These are phyloP conservation scores for Arge pagana DNA, from an alignment of 2,888 invertebrate genomes.

Conservation along the genomic window DNA sequence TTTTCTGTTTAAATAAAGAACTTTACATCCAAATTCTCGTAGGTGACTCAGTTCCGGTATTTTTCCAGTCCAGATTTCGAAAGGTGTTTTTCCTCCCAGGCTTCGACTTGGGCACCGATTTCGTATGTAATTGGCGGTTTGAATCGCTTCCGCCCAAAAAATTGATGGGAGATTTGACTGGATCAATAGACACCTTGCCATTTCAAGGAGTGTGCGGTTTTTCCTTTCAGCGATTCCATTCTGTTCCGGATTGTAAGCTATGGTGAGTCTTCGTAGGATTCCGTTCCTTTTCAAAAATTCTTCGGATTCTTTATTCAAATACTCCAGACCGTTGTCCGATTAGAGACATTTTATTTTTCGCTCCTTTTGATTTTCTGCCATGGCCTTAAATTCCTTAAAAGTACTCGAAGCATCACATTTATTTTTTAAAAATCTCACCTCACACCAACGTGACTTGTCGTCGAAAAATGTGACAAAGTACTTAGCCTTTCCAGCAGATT, in stretches of 20 bases:
- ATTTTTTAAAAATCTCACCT: conserved; percentile 46
- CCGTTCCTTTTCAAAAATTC: conserved; percentile 11
- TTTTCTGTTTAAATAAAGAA: too few species aligned
- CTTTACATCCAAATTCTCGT: conserved; percentile 48
- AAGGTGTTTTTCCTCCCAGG: conserved; percentile 37
- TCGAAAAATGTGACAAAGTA: conserved; percentile 52
- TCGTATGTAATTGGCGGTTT: conserved; percentile 25
- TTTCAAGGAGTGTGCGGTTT: conserved; percentile 36
- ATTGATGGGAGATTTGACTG: conserved; percentile 32
- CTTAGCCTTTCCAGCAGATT: conserved; percentile 43
- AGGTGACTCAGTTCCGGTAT: conserved; percentile 45
- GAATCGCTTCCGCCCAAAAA: conserved; percentile 47
- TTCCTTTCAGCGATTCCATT: conserved; percentile 20
- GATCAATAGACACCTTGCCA: conserved; percentile 35
- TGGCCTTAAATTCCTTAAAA: conserved; percentile 37
- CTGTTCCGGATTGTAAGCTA: conserved; percentile 21
- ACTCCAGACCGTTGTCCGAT: conserved; percentile 39
- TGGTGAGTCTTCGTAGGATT: conserved; percentile 20
- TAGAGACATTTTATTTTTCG: conserved; percentile 35
- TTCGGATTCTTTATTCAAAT: conserved; percentile 8
- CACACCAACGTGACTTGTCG: conserved; percentile 37
- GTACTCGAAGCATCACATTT: conserved; percentile 42
- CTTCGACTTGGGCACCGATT: conserved; percentile 36
- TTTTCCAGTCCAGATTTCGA: conserved; percentile 46
- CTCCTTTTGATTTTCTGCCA: conserved; percentile 38